phyloP scores from a whole-genome alignment of 2,113 vertebrate species.

The Lophura nycthemera region DNA sequence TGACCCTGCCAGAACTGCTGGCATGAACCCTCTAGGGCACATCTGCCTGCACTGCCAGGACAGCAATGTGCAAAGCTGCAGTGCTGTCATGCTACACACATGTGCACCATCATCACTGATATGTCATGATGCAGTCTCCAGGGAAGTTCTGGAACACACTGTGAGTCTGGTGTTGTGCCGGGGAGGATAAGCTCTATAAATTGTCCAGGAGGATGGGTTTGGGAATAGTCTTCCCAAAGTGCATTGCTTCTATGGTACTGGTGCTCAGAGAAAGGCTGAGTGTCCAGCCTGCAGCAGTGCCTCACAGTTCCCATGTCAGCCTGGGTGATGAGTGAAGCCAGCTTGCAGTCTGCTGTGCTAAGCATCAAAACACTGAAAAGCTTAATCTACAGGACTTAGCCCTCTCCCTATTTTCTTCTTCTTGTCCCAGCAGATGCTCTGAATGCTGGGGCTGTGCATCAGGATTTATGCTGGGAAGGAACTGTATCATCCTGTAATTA shows the following conservation, averaged over 20 bases:
- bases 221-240: not conserved
- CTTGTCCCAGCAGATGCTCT: not conserved
- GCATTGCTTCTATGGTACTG: rapidly evolving
- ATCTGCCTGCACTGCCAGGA: rapidly evolving
- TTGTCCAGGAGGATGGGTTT: not conserved
- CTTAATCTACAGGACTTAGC: not conserved
- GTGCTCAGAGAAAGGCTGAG: not conserved
- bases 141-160: rapidly evolving
- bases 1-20: not conserved
- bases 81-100: rapidly evolving
- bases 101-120: not conserved
- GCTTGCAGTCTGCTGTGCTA: not conserved
- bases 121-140: rapidly evolving
- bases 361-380: not conserved
- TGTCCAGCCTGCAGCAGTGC: not conserved
- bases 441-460: not conserved
- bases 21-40: not conserved
- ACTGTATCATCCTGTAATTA: not conserved
- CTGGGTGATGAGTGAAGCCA: not conserved
- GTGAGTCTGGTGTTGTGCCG: not conserved
- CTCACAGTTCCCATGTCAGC: not conserved
- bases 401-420: not conserved
- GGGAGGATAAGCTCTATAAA: rapidly evolving
- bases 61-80: rapidly evolving
- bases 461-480: not conserved